A percentile compares a stretch with the other conserved stretches of the same genome.
Evolutionary conservation across 30 jellyfish, hydroid and myxozoan species (phyloP).

Genomic region (Aurelia aurita): DNA sequence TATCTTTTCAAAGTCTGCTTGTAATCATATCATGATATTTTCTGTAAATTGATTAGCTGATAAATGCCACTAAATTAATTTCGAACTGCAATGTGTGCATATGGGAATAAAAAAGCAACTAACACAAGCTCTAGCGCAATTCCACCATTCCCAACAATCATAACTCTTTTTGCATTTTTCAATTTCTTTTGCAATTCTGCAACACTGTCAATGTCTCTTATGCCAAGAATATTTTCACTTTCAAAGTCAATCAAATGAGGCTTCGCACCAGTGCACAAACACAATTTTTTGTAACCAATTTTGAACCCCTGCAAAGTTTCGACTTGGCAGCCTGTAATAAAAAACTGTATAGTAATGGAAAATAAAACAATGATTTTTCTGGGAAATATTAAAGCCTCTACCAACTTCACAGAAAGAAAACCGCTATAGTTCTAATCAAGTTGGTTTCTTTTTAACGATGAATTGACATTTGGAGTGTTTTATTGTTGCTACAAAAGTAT

Average conservation of each 20-base stretch:
- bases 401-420: background rate
- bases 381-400: too few relatives aligned
- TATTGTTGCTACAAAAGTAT: too few relatives aligned
- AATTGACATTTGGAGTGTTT: too few relatives aligned
- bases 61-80: too few relatives aligned
- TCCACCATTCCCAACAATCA: constrained; percentile 98
- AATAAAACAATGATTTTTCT: background rate
- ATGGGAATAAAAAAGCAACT: constrained; percentile 35
- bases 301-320: constrained; percentile 29
- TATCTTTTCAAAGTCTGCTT: too few relatives aligned
- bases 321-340: constrained; percentile 29
- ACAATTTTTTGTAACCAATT: constrained; percentile 58
- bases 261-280: constrained; percentile 92
- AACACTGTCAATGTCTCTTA: constrained; percentile 95
- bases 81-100: too few relatives aligned
- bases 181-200: constrained; percentile 61
- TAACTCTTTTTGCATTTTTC: constrained; percentile 65
- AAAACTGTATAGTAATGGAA: background rate
- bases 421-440: too few relatives aligned
- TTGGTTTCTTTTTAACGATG: too few relatives aligned
- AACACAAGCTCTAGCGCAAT: constrained; percentile 97
- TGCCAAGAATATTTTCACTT: constrained; percentile 68
- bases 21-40: too few relatives aligned
- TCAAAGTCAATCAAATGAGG: constrained; percentile 73
- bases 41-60: too few relatives aligned